These are phyloP conservation scores for Leptodactylus fuscus DNA, from an alignment of 2,113 vertebrate genomes.

Conservation along the genomic window DNA sequence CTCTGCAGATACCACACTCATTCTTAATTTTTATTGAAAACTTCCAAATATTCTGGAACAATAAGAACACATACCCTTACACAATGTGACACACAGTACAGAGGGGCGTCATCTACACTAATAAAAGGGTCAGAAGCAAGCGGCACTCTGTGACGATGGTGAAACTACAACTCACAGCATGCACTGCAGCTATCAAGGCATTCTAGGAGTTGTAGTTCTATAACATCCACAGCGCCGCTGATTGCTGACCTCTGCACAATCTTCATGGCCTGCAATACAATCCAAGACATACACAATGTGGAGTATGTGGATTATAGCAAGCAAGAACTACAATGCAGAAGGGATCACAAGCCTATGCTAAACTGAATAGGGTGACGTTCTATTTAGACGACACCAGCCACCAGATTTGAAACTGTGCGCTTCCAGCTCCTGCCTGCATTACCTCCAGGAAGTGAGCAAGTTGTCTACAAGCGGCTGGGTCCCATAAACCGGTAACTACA, in stretches of 20 bases:
- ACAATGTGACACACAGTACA: too few species aligned
- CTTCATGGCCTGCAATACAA: background rate
- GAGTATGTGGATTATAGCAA: background rate
- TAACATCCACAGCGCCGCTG: too few species aligned
- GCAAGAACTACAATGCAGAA: background rate
- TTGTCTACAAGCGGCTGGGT: background rate
- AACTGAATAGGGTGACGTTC: background rate
- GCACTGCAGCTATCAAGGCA: too few species aligned
- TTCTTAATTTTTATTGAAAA: constrained; percentile 71
- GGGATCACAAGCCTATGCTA: background rate
- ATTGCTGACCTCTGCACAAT: background rate
- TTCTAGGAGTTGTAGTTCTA: too few species aligned
- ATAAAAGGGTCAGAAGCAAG: too few species aligned
- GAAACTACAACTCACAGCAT: too few species aligned
- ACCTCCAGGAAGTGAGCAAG: constrained; percentile 41
- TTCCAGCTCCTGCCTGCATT: constrained; percentile 18
- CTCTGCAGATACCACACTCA: constrained; percentile 97
- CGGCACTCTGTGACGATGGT: too few species aligned
- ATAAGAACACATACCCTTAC: constrained; percentile 31
- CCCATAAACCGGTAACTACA: background rate
- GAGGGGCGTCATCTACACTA: too few species aligned
- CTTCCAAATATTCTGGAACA: constrained; percentile 70
- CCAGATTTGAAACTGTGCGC: constrained; percentile 31
- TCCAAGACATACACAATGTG: background rate
- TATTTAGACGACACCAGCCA: background rate